These are phyloP conservation scores for Solenopsis fugax DNA, from an alignment of 1,140 invertebrate genomes.

Conservation along the genomic window DNA sequence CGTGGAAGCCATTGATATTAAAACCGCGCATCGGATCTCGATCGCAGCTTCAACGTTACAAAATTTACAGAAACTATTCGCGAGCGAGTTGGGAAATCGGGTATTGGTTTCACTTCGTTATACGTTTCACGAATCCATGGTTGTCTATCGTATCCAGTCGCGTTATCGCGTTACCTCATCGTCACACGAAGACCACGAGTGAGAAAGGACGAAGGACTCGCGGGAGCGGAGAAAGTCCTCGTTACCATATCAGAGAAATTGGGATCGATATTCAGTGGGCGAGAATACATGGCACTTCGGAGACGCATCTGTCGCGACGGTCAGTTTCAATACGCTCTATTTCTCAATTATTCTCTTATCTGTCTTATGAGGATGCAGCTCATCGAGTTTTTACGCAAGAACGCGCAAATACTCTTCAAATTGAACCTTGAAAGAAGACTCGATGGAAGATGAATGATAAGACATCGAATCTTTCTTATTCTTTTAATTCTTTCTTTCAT, in stretches of 20 bases:
- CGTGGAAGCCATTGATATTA: neutral
- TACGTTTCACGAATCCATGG: neutral
- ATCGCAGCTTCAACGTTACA: neutral
- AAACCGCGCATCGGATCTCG: conserved; percentile 4
- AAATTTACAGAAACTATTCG: neutral
- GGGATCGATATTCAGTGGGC: conserved; percentile 20
- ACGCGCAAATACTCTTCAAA: neutral
- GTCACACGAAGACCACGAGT: neutral
- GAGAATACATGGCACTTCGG: neutral
- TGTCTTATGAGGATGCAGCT: neutral
- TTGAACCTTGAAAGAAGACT: neutral
- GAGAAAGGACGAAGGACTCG: conserved; percentile 18
- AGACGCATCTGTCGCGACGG: conserved; percentile 36
- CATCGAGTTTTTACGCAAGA: neutral
- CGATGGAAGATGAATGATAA: conserved; percentile 16
- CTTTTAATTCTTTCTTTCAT: neutral
- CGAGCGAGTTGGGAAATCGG: neutral
- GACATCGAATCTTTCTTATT: neutral
- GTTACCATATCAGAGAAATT: conserved; percentile 2
- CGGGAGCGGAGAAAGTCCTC: conserved; percentile 10
- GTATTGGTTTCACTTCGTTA: neutral
- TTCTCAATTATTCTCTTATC: neutral
- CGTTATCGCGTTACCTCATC: conserved; percentile 5
- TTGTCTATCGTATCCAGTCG: neutral
- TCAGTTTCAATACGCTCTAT: conserved; percentile 41